A percentile compares a stretch with the other conserved stretches of the same genome.
phyloP scores from a whole-genome alignment of 2,113 vertebrate genomes.

The Heterocephalus glaber region DNA sequence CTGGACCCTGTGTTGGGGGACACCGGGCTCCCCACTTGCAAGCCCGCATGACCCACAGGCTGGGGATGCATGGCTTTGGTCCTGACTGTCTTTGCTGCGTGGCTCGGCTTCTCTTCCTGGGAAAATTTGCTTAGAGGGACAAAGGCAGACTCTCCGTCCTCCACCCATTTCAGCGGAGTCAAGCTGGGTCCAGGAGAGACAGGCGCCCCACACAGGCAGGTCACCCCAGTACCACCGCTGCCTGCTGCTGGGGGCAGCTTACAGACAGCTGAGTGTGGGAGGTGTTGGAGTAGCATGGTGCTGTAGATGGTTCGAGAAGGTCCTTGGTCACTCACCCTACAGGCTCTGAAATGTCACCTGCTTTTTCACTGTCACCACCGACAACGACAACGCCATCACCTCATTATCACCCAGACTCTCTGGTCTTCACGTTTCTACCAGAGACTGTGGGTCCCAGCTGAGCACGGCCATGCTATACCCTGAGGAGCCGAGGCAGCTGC shows the following conservation, averaged over 20 bases:
- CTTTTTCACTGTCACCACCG: background rate
- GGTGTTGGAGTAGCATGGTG: background rate
- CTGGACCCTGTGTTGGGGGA: too few species aligned
- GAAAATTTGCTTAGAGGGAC: background rate
- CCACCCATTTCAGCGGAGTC: background rate
- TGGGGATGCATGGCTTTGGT: too few species aligned
- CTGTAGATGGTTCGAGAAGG: fast-evolving
- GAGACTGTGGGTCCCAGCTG: background rate
- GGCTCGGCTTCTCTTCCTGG: background rate
- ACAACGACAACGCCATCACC: fast-evolving
- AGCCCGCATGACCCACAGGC: background rate
- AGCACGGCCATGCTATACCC: background rate
- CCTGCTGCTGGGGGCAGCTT: background rate
- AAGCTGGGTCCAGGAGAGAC: background rate
- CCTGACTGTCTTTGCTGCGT: background rate
- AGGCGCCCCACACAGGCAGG: background rate
- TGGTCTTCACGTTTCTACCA: background rate
- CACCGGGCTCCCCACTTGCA: too few species aligned
- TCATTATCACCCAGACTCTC: fast-evolving
- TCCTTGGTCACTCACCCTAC: fast-evolving
- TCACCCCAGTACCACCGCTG: fast-evolving
- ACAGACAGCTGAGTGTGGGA: fast-evolving
- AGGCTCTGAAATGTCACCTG: background rate
- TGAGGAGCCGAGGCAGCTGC: background rate
- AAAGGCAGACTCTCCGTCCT: background rate